Evolutionary conservation across 2,888 invertebrate genomes (phyloP), one percentile per base, ranked within the genome.

Genomic region (Maniola hyperantus): DNA sequence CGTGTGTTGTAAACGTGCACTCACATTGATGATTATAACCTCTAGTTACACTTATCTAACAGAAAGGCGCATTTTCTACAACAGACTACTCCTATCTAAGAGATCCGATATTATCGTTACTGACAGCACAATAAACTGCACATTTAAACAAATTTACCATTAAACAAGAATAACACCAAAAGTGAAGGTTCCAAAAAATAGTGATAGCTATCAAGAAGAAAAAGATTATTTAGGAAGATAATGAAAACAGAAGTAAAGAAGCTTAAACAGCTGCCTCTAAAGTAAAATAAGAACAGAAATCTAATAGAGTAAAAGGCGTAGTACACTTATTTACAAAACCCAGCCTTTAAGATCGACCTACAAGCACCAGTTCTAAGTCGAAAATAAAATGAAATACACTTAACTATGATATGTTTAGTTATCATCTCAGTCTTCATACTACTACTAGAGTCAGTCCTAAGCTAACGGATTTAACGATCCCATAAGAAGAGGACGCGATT

Each of bases 321-420:
- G 74, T 74, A 88, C 86, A 89, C 84, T 82, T 91, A 90, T 91
- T 85, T 91, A 91, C 89, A 91, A 88, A 90, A 89, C 89, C 91
- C 89, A 91, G 91, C 91, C 90, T 91, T 89, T 85, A 84, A 90
- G 88, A 89, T 91, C 91, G 85, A 90, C 87, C 92, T 92, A 92
- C 89, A 91, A 92, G 92, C 92, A 92, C 92, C 92, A 91, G 89
- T 89, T 83, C 92, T 91, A 91, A 89, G 85, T 91, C 84, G 91
- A 89, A 91, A 89, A 88, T 81, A 86, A 88, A 90, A 87, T 79
- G 82, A 88, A 88, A 87, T 84, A 90, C 85, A 86, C 84, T 86
- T 86, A 78, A 75, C 86, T 89, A 91, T 89, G 89, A 90, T 91
- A 92, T 89, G 91, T 91, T 87, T 85, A 88, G 88, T 89, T 85